phyloP scores from a whole-genome alignment of 2,888 invertebrate genomes.

The Phragmatobia fuliginosa region DNA sequence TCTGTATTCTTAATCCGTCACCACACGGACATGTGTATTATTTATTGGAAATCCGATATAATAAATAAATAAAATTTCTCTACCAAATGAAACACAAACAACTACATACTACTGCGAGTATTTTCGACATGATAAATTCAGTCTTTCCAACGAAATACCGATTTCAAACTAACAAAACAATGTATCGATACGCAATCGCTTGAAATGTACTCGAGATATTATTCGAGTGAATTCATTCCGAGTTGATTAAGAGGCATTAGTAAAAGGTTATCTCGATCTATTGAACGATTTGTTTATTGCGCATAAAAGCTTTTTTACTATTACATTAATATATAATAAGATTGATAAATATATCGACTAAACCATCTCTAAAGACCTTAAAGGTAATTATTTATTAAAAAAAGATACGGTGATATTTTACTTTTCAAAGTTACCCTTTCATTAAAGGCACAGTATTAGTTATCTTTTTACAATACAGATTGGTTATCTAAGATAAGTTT shows the following conservation, averaged over 20 bases:
- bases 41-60: no score
- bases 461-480: not conserved
- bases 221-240: constrained; percentile 57
- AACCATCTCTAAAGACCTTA: constrained; percentile 15
- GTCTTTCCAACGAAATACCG: constrained; percentile 13
- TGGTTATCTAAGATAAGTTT: not conserved
- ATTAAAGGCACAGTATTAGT: not conserved
- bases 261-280: constrained; percentile 64
- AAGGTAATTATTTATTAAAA: constrained; percentile 12
- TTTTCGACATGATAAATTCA: not conserved
- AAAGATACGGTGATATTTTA: constrained; percentile 5
- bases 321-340: constrained; percentile 29
- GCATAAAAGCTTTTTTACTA: constrained; percentile 33
- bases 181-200: constrained; percentile 54
- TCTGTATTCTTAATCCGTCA: no score
- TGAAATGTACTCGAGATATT: constrained; percentile 48
- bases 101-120: not conserved
- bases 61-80: no score
- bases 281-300: constrained; percentile 41
- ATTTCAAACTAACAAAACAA: constrained; percentile 11
- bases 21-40: no score
- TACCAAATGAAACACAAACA: not conserved
- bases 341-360: constrained; percentile 14
- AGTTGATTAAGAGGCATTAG: constrained; percentile 62
- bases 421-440: constrained; percentile 1